Conservation (phyloP, 2,888 invertebrate genomes). For the Nudaria mundana region DNA sequence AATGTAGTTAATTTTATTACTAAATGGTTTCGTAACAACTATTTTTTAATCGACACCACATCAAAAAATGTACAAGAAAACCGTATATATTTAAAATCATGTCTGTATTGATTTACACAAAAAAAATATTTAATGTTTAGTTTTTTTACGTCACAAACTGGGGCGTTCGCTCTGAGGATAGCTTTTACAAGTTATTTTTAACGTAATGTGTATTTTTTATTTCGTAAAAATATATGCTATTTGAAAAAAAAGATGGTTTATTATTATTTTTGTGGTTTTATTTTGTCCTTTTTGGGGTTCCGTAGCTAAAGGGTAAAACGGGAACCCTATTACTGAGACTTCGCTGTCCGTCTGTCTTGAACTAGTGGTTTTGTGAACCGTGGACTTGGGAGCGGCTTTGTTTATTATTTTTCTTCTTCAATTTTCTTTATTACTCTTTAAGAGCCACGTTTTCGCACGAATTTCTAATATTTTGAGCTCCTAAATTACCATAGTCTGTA, state of each 20-base stretch:
- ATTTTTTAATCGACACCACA: slow-evolving; percentile 2
- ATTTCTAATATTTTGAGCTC: no score
- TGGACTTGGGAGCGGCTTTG: no score
- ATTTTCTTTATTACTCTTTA: no score
- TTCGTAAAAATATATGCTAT: slow-evolving; percentile 72
- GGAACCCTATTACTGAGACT: no score
- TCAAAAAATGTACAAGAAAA: neutral
- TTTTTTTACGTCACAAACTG: slow-evolving; percentile 38
- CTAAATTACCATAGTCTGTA: no score
- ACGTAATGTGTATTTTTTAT: slow-evolving; percentile 70
- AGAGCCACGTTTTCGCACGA: no score
- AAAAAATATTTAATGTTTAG: slow-evolving; percentile 6
- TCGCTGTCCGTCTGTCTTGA: no score
- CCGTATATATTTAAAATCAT: neutral
- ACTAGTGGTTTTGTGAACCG: neutral
- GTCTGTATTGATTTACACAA: neutral
- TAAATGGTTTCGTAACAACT: no score
- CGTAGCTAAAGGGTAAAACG: no score
- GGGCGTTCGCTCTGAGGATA: slow-evolving; percentile 46
- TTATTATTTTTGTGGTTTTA: slow-evolving; percentile 56
- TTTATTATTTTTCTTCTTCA: no score
- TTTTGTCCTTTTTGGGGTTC: slow-evolving; percentile 35
- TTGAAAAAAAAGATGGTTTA: slow-evolving; percentile 61
- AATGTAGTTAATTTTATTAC: slow-evolving; percentile 6
- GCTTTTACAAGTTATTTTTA: slow-evolving; percentile 59